Conservation (phyloP, 2,888 invertebrate genomes). For the Terebella lapidaria region DNA sequence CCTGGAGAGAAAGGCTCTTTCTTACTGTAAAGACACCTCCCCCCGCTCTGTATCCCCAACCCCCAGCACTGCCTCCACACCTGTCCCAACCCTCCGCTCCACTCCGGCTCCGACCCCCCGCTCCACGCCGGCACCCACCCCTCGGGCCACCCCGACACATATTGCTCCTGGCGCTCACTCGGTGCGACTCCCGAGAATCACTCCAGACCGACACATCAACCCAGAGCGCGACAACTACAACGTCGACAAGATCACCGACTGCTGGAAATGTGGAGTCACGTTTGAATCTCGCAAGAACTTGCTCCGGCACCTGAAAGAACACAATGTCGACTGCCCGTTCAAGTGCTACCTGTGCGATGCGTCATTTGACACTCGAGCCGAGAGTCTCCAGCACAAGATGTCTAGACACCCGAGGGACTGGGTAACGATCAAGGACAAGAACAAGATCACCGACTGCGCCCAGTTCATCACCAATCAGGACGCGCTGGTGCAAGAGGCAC, state of each 20-base stretch:
- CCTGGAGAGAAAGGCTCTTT: too few species aligned
- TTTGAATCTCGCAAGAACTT: slow-evolving; percentile 40
- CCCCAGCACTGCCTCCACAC: too few species aligned
- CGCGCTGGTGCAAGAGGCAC: slow-evolving; percentile 30
- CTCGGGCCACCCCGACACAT: background rate
- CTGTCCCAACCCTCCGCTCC: too few species aligned
- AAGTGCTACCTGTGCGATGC: slow-evolving; percentile 91
- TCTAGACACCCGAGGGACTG: slow-evolving; percentile 73
- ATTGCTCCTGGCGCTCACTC: too few species aligned
- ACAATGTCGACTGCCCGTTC: slow-evolving; percentile 60
- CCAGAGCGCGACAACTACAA: slow-evolving; percentile 48
- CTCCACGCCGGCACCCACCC: too few species aligned
- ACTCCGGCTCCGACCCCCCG: too few species aligned
- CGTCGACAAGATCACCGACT: slow-evolving; percentile 44
- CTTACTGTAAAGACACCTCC: too few species aligned
- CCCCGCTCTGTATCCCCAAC: too few species aligned
- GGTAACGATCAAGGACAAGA: slow-evolving; percentile 64
- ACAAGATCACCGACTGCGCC: slow-evolving; percentile 38
- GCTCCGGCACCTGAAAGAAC: slow-evolving; percentile 47
- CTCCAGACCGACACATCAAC: slow-evolving; percentile 33
- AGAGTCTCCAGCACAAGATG: slow-evolving; percentile 77
- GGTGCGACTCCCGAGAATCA: too few species aligned
- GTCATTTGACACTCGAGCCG: slow-evolving; percentile 73
- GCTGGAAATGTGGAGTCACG: slow-evolving; percentile 43
- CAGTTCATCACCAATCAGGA: slow-evolving; percentile 42